phyloP scores from a whole-genome alignment of 2,888 invertebrate species.

The Mantis religiosa region DNA sequence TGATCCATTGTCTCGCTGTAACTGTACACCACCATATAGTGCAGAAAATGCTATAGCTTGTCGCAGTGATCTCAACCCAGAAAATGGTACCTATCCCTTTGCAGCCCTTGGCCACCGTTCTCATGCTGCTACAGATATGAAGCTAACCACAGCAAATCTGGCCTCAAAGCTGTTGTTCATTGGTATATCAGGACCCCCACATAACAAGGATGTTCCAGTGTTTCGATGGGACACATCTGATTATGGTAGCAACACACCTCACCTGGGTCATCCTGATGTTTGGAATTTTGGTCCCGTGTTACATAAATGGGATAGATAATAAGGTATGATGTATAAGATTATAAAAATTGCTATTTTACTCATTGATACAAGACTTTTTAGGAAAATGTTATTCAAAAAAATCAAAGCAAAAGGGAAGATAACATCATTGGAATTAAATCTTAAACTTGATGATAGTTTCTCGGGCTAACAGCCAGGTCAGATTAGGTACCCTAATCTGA shows the following conservation, averaged over 20 bases:
- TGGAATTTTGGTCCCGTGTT: conserved; percentile 60
- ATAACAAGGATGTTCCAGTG: conserved; percentile 57
- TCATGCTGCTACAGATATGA: conserved; percentile 67
- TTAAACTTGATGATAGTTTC: too few species aligned
- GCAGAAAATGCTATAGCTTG: conserved; percentile 69
- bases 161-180: conserved; percentile 49
- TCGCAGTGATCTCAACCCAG: conserved; percentile 65
- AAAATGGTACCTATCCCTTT: conserved; percentile 67
- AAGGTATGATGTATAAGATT: background rate
- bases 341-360: background rate
- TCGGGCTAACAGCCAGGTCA: too few species aligned
- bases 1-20: conserved; percentile 63
- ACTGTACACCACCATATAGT: conserved; percentile 65
- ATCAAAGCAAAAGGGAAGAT: background rate
- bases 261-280: conserved; percentile 64
- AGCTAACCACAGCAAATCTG: conserved; percentile 51
- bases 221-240: conserved; percentile 64
- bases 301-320: conserved; percentile 45
- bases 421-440: background rate
- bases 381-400: background rate
- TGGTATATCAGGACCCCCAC: conserved; percentile 51
- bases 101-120: conserved; percentile 62
- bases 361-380: background rate
- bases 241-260: conserved; percentile 51
- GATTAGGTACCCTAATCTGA: too few species aligned